phyloP scores from a whole-genome alignment of 23 tunicate species.

The Botrylloides violaceus region DNA sequence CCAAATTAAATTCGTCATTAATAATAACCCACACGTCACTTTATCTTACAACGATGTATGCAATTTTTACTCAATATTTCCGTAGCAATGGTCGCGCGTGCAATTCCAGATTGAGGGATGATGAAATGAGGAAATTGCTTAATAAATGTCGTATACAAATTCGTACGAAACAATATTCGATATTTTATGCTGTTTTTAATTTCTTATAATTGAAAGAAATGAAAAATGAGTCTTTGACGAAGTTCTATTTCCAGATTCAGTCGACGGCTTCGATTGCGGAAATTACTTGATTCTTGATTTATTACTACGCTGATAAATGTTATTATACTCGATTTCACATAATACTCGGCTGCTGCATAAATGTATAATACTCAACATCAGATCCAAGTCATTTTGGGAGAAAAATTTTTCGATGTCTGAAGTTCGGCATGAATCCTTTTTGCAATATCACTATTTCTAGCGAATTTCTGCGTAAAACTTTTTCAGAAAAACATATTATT shows the following conservation, averaged over 20 bases:
- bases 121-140: neutral
- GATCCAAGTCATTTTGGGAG: too few relatives aligned
- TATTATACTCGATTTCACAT: too few relatives aligned
- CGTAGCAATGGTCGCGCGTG: neutral
- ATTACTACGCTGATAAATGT: neutral
- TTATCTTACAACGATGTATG: neutral
- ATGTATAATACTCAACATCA: too few relatives aligned
- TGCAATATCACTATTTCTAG: too few relatives aligned
- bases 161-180: neutral
- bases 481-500: too few relatives aligned
- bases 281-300: neutral
- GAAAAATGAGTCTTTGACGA: neutral
- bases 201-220: neutral
- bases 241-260: neutral
- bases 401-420: too few relatives aligned
- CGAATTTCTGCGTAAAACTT: too few relatives aligned
- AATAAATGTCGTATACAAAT: neutral
- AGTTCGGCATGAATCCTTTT: too few relatives aligned
- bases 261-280: neutral
- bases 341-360: too few relatives aligned
- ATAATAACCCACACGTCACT: neutral
- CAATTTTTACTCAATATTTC: neutral
- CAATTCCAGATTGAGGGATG: neutral
- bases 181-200: neutral
- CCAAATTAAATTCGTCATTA: neutral